Conservation (phyloP, 2,797 vertebrate species). For the Lateolabrax maculatus region DNA sequence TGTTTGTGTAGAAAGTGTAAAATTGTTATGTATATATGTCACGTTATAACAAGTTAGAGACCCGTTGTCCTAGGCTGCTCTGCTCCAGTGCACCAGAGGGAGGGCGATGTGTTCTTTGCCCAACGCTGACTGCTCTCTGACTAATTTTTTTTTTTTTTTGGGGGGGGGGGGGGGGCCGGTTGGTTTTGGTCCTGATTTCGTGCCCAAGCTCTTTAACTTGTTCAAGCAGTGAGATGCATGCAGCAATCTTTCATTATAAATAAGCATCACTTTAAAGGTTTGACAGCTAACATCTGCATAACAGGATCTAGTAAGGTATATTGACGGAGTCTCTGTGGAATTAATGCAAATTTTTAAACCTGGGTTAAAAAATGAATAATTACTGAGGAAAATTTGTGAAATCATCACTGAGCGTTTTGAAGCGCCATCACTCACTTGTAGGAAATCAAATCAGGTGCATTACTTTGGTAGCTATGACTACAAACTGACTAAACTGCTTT, state of each 20-base stretch:
- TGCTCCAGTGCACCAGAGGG: too few species aligned
- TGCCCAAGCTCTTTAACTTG: too few species aligned
- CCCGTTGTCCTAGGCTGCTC: too few species aligned
- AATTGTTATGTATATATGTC: too few species aligned
- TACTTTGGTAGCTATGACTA: constrained; percentile 30
- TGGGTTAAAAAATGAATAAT: background rate
- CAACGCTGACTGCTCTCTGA: too few species aligned
- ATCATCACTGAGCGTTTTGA: background rate
- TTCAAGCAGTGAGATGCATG: constrained; percentile 4
- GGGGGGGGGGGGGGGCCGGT: too few species aligned
- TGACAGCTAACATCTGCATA: constrained; percentile 34
- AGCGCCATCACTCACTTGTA: background rate
- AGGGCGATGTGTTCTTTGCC: too few species aligned
- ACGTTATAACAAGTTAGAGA: too few species aligned
- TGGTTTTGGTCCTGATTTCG: too few species aligned
- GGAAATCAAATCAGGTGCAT: background rate
- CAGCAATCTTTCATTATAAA: constrained; percentile 12
- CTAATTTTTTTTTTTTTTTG: too few species aligned
- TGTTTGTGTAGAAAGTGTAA: too few species aligned
- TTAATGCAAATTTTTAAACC: background rate
- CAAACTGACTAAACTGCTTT: constrained; percentile 18
- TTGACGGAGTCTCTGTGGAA: background rate
- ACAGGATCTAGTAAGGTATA: background rate
- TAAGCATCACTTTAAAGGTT: background rate
- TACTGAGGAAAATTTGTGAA: constrained; percentile 2